These are phyloP conservation scores for Pteria penguin DNA, from an alignment of 2,888 invertebrate species.

Conservation along the genomic window DNA sequence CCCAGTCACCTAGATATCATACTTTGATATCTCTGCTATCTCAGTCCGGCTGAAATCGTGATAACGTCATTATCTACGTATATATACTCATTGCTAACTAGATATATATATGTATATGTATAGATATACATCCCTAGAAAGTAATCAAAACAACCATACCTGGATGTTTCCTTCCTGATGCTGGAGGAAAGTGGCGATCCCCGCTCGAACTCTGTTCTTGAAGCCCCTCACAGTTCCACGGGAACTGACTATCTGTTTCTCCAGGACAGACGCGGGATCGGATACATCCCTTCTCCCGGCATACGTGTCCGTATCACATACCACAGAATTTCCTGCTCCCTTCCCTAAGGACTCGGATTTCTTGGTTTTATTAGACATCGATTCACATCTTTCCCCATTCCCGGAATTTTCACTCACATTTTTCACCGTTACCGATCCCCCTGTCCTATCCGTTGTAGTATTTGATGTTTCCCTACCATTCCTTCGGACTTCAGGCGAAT, in stretches of 20 bases:
- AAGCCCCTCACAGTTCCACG: slow-evolving; percentile 96
- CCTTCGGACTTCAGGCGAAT: background rate
- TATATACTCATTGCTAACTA: too few relatives aligned
- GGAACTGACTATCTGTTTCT: slow-evolving; percentile 87
- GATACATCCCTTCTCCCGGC: slow-evolving; percentile 67
- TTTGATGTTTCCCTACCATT: background rate
- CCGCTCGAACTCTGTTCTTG: slow-evolving; percentile 95
- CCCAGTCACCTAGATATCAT: too few relatives aligned
- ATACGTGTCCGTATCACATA: slow-evolving; percentile 46
- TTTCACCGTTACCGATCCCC: too few relatives aligned
- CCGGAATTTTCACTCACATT: slow-evolving; percentile 6
- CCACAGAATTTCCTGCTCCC: background rate
- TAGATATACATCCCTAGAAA: background rate
- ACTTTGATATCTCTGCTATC: too few relatives aligned
- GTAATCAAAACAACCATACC: slow-evolving; percentile 6
- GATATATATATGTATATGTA: too few relatives aligned
- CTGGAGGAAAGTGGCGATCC: slow-evolving; percentile 91
- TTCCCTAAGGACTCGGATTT: background rate
- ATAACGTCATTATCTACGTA: too few relatives aligned
- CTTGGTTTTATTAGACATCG: too few relatives aligned
- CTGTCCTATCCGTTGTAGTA: too few relatives aligned
- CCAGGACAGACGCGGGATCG: slow-evolving; percentile 62
- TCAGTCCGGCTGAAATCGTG: too few relatives aligned
- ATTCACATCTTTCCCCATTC: too few relatives aligned
- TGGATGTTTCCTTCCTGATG: slow-evolving; percentile 27